These are phyloP conservation scores for Ptychodera flava DNA, from an alignment of 35 echinoderm and acorn worm species.

Conservation along the genomic window DNA sequence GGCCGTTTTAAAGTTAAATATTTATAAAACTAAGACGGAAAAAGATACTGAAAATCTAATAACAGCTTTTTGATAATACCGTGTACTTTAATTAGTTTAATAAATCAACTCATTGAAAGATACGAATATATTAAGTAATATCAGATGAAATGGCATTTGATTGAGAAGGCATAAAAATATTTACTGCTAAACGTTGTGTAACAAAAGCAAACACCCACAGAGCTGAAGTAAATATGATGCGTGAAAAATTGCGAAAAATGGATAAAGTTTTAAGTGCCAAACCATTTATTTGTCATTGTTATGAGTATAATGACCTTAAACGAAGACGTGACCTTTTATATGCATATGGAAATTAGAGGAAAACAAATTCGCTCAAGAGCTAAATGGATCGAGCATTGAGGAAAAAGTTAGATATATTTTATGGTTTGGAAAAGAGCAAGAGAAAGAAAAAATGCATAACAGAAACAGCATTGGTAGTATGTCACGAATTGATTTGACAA, in stretches of 20 bases:
- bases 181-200: background rate
- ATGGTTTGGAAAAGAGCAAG: background rate
- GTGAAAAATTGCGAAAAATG: background rate
- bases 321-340: background rate
- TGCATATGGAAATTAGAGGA: background rate
- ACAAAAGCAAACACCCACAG: background rate
- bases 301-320: background rate
- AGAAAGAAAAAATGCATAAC: background rate
- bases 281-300: background rate
- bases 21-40: background rate
- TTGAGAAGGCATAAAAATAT: background rate
- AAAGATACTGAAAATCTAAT: background rate
- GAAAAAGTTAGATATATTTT: background rate
- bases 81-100: background rate
- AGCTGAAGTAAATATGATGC: background rate
- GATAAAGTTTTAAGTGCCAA: background rate
- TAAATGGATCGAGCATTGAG: background rate
- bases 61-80: background rate
- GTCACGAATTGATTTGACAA: too few relatives aligned
- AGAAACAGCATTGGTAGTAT: too few relatives aligned
- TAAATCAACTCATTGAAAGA: background rate
- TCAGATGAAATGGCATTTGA: background rate
- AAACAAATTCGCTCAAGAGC: background rate
- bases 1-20: background rate
- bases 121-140: background rate